Evolutionary conservation across 2,888 invertebrate species (phyloP).

Genomic region (Caenorhabditis sinica): DNA sequence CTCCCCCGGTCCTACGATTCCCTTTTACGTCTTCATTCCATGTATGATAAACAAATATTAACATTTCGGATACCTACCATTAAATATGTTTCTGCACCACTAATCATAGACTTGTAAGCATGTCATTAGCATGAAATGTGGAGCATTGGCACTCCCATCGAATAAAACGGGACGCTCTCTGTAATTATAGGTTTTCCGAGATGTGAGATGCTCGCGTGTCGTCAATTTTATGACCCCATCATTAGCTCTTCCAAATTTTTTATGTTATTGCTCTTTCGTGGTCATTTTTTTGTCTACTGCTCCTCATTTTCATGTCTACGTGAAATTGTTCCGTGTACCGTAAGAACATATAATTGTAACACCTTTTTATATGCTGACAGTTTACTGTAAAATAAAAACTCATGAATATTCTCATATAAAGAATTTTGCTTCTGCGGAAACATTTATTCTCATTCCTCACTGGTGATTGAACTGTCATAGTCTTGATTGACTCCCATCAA

Average conservation of each 20-base stretch:
- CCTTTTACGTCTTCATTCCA: background rate
- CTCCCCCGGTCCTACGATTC: background rate
- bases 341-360: too few relatives aligned
- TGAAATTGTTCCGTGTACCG: background rate
- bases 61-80: conserved; percentile 13
- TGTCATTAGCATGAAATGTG: conserved; percentile 27
- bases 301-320: background rate
- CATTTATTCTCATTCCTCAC: too few relatives aligned
- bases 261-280: conserved; percentile 21
- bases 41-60: conserved; percentile 1
- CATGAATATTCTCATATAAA: too few relatives aligned
- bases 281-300: conserved; percentile 8
- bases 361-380: too few relatives aligned
- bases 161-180: conserved; percentile 27
- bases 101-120: conserved; percentile 9
- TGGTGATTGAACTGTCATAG: too few relatives aligned
- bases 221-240: conserved; percentile 50
- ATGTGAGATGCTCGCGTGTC: conserved; percentile 46
- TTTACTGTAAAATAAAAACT: too few relatives aligned
- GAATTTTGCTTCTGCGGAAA: too few relatives aligned
- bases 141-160: conserved; percentile 11
- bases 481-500: too few relatives aligned
- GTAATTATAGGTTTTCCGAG: conserved; percentile 57
- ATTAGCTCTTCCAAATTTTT: conserved; percentile 32
- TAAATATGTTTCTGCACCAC: conserved; percentile 16